phyloP scores from a whole-genome alignment of 2,888 invertebrate genomes.

The Leptura quadrifasciata region DNA sequence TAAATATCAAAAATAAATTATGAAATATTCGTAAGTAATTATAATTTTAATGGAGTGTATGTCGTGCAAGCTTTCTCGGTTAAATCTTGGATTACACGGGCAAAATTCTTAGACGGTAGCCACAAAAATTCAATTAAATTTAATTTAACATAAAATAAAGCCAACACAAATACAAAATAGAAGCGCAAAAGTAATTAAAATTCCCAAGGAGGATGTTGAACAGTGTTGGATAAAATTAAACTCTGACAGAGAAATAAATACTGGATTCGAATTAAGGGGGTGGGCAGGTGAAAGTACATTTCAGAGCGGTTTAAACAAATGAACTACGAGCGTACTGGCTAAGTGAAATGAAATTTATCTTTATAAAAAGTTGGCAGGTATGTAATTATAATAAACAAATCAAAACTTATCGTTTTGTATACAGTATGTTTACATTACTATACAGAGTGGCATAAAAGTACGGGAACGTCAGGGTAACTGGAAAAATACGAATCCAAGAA shows the following conservation, averaged over 20 bases:
- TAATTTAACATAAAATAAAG: slow-evolving; percentile 64
- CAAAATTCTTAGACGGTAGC: slow-evolving; percentile 40
- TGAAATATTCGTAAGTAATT: not conserved
- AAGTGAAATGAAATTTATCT: slow-evolving; percentile 17
- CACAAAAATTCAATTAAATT: slow-evolving; percentile 64
- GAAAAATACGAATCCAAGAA: too few relatives aligned
- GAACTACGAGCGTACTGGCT: slow-evolving; percentile 8
- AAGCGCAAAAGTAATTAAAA: slow-evolving; percentile 72
- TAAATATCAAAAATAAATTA: not conserved
- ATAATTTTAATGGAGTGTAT: not conserved
- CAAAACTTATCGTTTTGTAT: not conserved
- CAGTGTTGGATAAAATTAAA: slow-evolving; percentile 71
- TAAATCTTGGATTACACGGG: slow-evolving; percentile 21
- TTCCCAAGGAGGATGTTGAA: slow-evolving; percentile 70
- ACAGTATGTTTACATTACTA: not conserved
- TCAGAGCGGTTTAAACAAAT: slow-evolving; percentile 34
- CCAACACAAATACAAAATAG: slow-evolving; percentile 68
- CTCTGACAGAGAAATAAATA: slow-evolving; percentile 70
- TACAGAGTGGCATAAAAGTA: too few relatives aligned
- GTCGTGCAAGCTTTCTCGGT: not conserved
- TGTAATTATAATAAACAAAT: not conserved
- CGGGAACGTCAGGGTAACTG: too few relatives aligned
- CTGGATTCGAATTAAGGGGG: slow-evolving; percentile 68
- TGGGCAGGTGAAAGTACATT: slow-evolving; percentile 51
- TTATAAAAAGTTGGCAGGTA: slow-evolving; percentile 14